Evolutionary conservation across 2,113 vertebrate genomes (phyloP).

Genomic region (Symphodus melops): DNA sequence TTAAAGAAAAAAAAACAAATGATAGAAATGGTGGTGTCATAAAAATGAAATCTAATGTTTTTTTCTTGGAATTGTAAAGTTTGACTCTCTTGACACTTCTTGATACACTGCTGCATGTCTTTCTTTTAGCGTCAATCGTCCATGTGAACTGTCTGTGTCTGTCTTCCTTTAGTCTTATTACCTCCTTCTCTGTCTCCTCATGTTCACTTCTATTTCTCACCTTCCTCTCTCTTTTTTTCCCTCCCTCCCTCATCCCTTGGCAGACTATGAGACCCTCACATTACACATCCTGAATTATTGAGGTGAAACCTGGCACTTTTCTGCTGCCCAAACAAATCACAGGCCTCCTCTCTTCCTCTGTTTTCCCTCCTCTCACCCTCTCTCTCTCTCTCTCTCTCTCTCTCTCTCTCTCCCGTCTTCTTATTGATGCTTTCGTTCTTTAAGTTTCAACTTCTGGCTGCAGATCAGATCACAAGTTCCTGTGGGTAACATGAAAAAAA

Average conservation of each 20-base stretch:
- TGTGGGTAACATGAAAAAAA: constrained; percentile 47
- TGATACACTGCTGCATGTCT: too few relatives aligned
- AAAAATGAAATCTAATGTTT: too few relatives aligned
- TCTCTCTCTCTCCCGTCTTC: constrained; percentile 21
- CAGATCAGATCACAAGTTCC: constrained; percentile 49
- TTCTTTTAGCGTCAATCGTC: neutral
- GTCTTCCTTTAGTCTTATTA: constrained; percentile 3
- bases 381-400: constrained; percentile 18
- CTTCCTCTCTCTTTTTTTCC: neutral
- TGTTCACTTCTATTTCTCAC: constrained; percentile 26
- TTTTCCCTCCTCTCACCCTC: constrained; percentile 42
- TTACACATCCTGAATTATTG: constrained; percentile 78
- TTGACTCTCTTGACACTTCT: too few relatives aligned
- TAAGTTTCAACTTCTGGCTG: constrained; percentile 49
- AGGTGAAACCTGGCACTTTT: constrained; percentile 65
- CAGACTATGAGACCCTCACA: constrained; percentile 59
- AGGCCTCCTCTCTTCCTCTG: constrained; percentile 26
- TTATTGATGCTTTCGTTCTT: constrained; percentile 63
- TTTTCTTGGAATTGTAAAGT: too few relatives aligned
- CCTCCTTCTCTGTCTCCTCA: constrained; percentile 8
- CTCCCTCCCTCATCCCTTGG: neutral
- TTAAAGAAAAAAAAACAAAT: too few relatives aligned
- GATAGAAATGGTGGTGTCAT: too few relatives aligned
- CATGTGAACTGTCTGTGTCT: neutral
- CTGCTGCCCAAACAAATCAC: constrained; percentile 59